phyloP scores from a whole-genome alignment of 1,140 invertebrate species.

The Drosophila grimshawi region DNA sequence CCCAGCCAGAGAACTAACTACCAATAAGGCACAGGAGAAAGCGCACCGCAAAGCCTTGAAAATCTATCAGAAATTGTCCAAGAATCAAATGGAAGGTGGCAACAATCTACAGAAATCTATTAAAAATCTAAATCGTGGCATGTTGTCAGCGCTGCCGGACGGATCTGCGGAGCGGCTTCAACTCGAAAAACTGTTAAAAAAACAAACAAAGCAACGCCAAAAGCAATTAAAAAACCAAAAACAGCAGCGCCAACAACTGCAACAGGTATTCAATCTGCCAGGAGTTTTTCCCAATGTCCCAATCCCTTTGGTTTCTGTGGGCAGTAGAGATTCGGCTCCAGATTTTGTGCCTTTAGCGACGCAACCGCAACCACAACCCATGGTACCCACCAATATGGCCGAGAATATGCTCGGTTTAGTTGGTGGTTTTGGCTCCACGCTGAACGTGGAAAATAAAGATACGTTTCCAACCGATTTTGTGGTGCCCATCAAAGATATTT shows the following conservation, averaged over 20 bases:
- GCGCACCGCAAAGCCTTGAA: conserved; percentile 63
- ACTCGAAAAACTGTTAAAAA: conserved; percentile 66
- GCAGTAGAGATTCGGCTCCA: background rate
- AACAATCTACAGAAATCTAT: conserved; percentile 45
- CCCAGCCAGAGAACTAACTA: conserved; percentile 10
- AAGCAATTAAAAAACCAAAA: conserved; percentile 56
- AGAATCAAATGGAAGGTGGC: conserved; percentile 22
- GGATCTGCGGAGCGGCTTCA: conserved; percentile 43
- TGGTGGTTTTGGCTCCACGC: background rate
- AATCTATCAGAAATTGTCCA: conserved; percentile 64
- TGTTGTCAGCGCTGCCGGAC: conserved; percentile 26
- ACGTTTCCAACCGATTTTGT: background rate
- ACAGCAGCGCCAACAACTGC: conserved; percentile 13
- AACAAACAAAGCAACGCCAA: conserved; percentile 66
- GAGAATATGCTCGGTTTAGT: background rate
- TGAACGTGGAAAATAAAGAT: conserved; percentile 11
- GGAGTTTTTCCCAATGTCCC: background rate
- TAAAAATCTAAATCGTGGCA: conserved; percentile 42
- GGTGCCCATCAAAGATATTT: background rate
- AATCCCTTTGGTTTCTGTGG: background rate
- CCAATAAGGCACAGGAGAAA: conserved; percentile 58
- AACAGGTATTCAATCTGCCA: background rate
- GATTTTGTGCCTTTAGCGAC: background rate
- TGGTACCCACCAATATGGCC: no score
- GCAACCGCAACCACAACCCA: background rate